Evolutionary conservation across 2,113 vertebrate genomes (phyloP), one percentile per base, ranked within the genome.

Genomic region (Narcine bancroftii): DNA sequence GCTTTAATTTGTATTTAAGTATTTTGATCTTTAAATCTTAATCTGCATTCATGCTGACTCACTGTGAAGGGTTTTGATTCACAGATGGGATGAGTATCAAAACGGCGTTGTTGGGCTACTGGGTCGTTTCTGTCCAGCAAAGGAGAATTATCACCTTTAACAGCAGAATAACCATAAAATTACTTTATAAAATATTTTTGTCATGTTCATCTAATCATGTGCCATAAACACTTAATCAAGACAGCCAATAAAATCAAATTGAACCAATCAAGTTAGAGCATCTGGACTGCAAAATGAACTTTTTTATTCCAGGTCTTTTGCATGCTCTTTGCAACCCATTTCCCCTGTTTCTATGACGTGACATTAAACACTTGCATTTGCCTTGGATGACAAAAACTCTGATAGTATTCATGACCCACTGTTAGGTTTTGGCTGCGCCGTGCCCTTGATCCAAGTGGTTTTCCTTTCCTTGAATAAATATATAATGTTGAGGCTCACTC

Each of bases 401-500:
- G 7, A 63, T 7, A 63, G 83, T 42, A 45, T 45, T 69, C 10
- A 39, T 45, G 63, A 91, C 39, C 87, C 39, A 42, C n/a, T 26
- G 7, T 36, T 42, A 36, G 26, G 19, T n/a, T 11, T 89, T 60
- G 19, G 3, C 7, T 36, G 36, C n/a, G 39, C 66, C 36, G 9
- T 69, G 36, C 39, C 63, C 39, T 91, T 11, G 33, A 19, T n/a
- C n/a, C 81, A 60, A 85, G 81, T 63, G 81, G 60, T 60, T 87
- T 87, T 87, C 60, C 81, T 87, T 87, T 87, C 81, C 81, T 87
- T 63, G 36, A n/a, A 91, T 29, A 91, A 91, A 45, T 45, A 69
- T 45, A 29, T 69, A 91, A 91, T 47, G 39, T 71, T 69, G 3
- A 42, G 11, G 36, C 15, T 47, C 89, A 91, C 39, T 69, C 11